Evolutionary conservation across 1,140 invertebrate species (phyloP).

Genomic region (Magallana angulata): DNA sequence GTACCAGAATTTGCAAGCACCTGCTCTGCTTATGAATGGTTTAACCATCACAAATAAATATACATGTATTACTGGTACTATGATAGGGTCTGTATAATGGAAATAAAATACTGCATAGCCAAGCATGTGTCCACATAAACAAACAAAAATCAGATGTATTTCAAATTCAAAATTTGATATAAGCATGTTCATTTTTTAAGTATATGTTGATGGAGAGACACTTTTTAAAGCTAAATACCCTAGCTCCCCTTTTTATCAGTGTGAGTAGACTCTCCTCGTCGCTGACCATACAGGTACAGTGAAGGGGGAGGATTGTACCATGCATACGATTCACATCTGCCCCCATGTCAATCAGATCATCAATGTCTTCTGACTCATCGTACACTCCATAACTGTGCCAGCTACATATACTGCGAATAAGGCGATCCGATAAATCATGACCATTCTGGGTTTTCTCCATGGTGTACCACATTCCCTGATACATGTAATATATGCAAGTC

Average conservation of each 20-base stretch:
- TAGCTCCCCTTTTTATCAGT: conserved; percentile 74
- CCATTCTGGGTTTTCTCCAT: conserved; percentile 76
- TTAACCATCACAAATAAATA: no score
- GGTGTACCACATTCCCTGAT: conserved; percentile 77
- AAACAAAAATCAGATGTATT: no score
- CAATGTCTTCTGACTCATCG: conserved; percentile 71
- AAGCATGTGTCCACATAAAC: no score
- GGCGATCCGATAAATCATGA: conserved; percentile 76
- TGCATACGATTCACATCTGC: conserved; percentile 78
- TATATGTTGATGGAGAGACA: no score
- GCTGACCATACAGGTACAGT: conserved; percentile 79
- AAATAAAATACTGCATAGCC: no score
- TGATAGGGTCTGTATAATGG: no score
- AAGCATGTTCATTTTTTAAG: no score
- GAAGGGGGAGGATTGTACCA: conserved; percentile 77
- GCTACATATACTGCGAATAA: conserved; percentile 76
- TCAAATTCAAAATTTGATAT: no score
- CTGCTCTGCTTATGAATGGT: no score
- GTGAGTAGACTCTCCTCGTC: conserved; percentile 69
- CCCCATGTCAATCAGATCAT: conserved; percentile 74
- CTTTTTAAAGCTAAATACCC: conserved; percentile 60
- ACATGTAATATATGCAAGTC: neutral
- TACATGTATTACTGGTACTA: no score
- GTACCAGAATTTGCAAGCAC: no score
- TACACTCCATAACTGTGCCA: conserved; percentile 64